Evolutionary conservation across 2,113 vertebrate species (phyloP).

Genomic region (Myodes glareolus): DNA sequence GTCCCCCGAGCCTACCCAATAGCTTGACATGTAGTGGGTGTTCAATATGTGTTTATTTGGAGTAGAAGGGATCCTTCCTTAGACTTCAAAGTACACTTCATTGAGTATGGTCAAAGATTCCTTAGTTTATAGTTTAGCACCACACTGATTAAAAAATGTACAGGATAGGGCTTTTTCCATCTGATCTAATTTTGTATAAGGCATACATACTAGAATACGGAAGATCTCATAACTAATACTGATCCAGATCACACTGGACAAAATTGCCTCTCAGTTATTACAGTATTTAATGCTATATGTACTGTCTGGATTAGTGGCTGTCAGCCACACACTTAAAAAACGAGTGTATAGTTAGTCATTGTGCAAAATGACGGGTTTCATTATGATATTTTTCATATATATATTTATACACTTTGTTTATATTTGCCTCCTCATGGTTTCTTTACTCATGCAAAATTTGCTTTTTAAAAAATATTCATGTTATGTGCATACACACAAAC

Average conservation of each 20-base stretch:
- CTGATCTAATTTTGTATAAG: background rate
- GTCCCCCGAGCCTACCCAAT: background rate
- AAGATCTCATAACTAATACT: background rate
- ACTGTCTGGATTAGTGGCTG: background rate
- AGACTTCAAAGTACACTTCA: background rate
- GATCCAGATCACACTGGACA: background rate
- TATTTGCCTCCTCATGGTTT: background rate
- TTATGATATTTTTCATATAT: no score
- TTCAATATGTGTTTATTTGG: background rate
- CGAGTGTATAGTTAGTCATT: background rate
- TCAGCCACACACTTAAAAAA: background rate
- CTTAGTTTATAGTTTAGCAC: background rate
- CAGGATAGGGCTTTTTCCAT: background rate
- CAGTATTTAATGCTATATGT: background rate
- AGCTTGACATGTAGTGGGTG: background rate
- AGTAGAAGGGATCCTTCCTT: background rate
- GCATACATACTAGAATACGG: rapidly evolving
- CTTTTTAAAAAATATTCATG: background rate
- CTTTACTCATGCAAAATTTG: background rate
- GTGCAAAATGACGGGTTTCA: background rate
- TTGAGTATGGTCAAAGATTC: background rate
- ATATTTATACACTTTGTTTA: background rate
- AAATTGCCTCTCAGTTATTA: background rate
- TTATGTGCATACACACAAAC: background rate
- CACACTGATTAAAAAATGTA: background rate